Evolutionary conservation across 2,797 vertebrate genomes (phyloP).

Genomic region (Prionace glauca): DNA sequence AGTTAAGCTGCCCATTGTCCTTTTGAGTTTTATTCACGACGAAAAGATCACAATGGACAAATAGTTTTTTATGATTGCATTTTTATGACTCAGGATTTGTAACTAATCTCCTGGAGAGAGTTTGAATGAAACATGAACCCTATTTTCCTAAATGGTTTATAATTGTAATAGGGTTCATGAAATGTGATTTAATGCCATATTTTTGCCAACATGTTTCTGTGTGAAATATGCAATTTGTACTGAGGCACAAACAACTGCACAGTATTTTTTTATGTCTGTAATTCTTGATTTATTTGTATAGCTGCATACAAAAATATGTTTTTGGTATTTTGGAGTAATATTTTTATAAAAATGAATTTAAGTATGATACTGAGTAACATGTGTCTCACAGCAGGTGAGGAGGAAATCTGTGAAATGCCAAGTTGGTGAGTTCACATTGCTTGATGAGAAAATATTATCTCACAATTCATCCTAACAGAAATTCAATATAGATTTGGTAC

Average conservation of each 20-base stretch:
- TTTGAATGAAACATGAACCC: conserved; percentile 10
- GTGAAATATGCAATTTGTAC: neutral
- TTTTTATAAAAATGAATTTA: neutral
- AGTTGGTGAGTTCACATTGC: neutral
- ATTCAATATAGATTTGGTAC: neutral
- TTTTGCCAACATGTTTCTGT: neutral
- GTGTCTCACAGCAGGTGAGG: neutral
- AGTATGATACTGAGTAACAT: neutral
- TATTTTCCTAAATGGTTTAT: neutral
- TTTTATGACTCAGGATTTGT: neutral
- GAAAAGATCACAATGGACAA: neutral
- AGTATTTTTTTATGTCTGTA: neutral
- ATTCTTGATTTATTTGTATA: conserved; percentile 12
- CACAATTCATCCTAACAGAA: neutral
- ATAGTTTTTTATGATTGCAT: neutral
- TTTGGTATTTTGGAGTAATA: neutral
- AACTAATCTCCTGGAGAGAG: neutral
- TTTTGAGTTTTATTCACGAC: conserved; percentile 7
- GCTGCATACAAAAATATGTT: neutral
- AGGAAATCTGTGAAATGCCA: neutral
- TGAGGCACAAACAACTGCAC: neutral
- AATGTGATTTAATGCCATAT: neutral
- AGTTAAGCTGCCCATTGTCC: neutral
- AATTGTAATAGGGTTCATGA: neutral
- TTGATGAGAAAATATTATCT: neutral